These are phyloP conservation scores for Alviniconcha strummeri DNA, from an alignment of 2,888 invertebrate genomes.

Conservation along the genomic window DNA sequence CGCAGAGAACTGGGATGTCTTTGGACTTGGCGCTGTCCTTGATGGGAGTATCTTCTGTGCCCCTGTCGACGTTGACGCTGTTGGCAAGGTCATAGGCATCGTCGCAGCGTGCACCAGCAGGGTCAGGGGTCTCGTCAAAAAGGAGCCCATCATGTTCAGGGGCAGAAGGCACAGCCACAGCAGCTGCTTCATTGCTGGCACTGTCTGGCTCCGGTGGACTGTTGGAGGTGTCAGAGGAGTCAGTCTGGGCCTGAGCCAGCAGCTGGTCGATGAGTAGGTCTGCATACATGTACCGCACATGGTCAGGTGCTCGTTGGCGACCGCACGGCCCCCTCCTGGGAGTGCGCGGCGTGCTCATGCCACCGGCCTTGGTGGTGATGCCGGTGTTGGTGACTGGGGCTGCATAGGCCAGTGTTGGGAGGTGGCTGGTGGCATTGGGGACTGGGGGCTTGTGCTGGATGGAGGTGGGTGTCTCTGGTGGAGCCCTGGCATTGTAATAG, in stretches of 20 bases:
- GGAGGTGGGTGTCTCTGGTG: neutral
- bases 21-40: constrained; percentile 15
- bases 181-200: neutral
- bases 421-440: neutral
- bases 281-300: constrained; percentile 37
- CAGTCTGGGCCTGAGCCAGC: constrained; percentile 42
- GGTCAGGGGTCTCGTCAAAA: neutral
- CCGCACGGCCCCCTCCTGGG: neutral
- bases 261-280: constrained; percentile 47
- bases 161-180: neutral
- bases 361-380: neutral
- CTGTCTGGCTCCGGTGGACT: constrained; percentile 31
- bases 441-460: neutral
- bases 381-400: neutral
- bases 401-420: neutral
- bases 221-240: constrained; percentile 35
- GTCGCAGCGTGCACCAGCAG: neutral
- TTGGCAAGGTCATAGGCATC: neutral
- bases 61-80: constrained; percentile 18
- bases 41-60: neutral
- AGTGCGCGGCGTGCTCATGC: constrained; percentile 27
- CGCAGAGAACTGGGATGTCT: constrained; percentile 1
- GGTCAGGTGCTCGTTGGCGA: constrained; percentile 31
- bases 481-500: constrained; percentile 32
- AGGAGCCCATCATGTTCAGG: neutral